Base-by-base conservation (phyloP, 2,888 invertebrate genomes). In the Lasioglossum malachurum region DNA sequence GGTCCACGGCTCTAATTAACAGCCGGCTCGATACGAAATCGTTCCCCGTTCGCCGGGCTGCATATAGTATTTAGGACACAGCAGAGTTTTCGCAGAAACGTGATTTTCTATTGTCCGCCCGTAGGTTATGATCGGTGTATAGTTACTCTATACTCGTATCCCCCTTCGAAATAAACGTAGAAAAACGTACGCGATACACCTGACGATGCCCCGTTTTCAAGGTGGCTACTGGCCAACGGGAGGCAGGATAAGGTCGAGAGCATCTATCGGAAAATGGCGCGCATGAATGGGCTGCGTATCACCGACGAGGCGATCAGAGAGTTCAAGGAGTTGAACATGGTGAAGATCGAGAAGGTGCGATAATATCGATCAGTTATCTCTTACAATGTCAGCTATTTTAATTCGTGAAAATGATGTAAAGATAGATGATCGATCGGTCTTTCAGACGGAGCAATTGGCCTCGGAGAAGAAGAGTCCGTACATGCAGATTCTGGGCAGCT, bases 181-280 rank as follows among this genome's bases (percentile, higher is more conserved):
- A 69, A 38, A 69, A 69, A 38, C 35, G 67, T 38, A 23, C 35
- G 12, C 23, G 4, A n/a, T n/a, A 71, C 5, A 71, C 71, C n/a
- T 41, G 19, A 46, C 19, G 27, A 73, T 31, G 73, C 31, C 38
- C 74, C 35, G 67, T 84, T 78, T 88, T 89, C 60, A 84, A 95
- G 98, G 91, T 98, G 98, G 98, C 96, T 98, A 80, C 95, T 97
- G 78, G 96, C 97, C 19, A 96, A 96, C 81, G 96, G 96, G 3
- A 95, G 96, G 83, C 95, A 95, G 23, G 95, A 96, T 0, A 96
- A 96, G 67, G 97, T 97, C 0, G 96, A 96, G 78, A 94, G 94
- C 4, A 96, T 97, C 31, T 95, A 97, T 19, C 95, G 96, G 23
- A 96, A 96, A 90, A 97, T 97, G 2, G 97, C 97, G 0, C 95